Conservation (phyloP, 2,888 invertebrate species). For the Hydraecia micacea region DNA sequence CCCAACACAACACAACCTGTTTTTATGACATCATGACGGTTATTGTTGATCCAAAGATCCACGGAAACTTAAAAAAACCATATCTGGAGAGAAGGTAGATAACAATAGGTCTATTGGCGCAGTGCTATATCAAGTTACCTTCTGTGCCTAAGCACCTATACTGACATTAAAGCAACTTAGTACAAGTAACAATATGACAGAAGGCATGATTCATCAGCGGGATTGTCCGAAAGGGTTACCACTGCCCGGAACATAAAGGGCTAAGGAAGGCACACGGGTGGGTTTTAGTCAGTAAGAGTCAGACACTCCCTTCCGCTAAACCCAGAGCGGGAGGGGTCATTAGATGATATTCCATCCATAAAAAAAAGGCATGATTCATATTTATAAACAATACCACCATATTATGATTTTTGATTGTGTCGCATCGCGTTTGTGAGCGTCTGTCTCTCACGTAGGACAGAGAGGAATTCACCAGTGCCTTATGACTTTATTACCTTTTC, state of each 20-base stretch:
- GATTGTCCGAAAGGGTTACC: no score
- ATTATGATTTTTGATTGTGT: slow-evolving; percentile 22
- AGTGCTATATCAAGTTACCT: neutral
- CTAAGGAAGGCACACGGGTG: no score
- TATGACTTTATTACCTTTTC: slow-evolving; percentile 64
- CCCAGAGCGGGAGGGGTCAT: no score
- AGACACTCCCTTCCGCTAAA: no score
- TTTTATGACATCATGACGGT: neutral
- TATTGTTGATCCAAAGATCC: neutral
- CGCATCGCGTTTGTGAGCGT: slow-evolving; percentile 21
- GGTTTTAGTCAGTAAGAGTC: no score
- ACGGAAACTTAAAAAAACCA: neutral
- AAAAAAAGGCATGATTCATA: neutral
- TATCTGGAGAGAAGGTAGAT: no score
- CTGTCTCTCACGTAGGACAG: slow-evolving; percentile 35
- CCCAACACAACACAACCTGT: neutral
- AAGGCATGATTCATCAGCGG: neutral
- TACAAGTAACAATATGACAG: neutral
- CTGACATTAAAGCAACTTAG: neutral
- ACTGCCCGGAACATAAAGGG: no score
- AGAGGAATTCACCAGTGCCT: slow-evolving; percentile 42
- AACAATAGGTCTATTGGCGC: neutral
- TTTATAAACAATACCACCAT: neutral
- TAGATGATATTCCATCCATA: no score
- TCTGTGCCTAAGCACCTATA: neutral